Base-by-base conservation (phyloP, 2,797 vertebrate species). In the Euthynnus affinis region DNA sequence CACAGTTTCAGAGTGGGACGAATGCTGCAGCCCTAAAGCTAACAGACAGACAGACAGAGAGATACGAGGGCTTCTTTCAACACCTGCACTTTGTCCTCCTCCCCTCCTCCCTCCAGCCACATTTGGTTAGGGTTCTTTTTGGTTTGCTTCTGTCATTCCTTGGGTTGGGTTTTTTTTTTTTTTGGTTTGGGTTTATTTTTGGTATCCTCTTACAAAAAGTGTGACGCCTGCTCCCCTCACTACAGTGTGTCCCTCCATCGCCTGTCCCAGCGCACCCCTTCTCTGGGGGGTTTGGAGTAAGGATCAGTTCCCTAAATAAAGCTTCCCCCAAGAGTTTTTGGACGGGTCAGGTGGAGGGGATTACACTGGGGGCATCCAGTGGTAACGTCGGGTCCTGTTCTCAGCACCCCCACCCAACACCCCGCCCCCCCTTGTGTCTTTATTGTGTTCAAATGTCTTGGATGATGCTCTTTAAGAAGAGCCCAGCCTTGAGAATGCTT, bases 81-180 rank as follows among this genome's bases (percentile, higher is more conserved):
- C 70, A n/a, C 80, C 71, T 65, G 73, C 85, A 60, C 59, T 70
- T 71, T 58, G 83, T 88, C 89, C 86, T 88, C 90, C 83, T 86
- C 66, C 81, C 92, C 89, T 93, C 88, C 87, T 88, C 87, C 87
- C 92, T 95, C 93, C 93, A 91, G 95, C 92, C 80, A 77, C 91
- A 89, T 95, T 95, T 95, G 94, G 95, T 91, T 92, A 87, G 87
- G 86, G 74, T 93, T 93, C 78, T 94, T 94, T 96, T 95, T 95
- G 95, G 95, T 95, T 95, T 96, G 92, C 89, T 95, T 95, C 92
- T 89, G 92, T 94, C 90, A 79, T 91, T 93, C 89, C 92, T 93
- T 93, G 88, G 89, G 84, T 93, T 90, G 78, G 5, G 5, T 32
- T 32, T 32, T 64, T 61, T 81, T 83, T 81, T 84, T 89, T 83